These are phyloP conservation scores for Dysmachus trigonus DNA, from an alignment of 2,888 invertebrate genomes.

Conservation along the genomic window DNA sequence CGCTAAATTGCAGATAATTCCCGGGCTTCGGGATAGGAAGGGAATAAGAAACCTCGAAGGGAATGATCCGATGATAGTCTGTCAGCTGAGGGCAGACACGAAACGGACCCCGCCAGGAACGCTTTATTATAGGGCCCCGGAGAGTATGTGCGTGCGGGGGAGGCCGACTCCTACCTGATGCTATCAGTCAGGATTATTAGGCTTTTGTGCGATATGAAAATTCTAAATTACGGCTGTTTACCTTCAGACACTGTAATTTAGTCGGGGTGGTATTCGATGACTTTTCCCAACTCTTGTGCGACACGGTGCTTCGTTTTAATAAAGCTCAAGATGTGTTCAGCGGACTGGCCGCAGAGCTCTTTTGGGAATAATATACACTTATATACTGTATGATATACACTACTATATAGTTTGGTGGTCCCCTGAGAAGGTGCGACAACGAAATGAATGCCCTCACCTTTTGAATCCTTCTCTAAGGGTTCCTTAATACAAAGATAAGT, in stretches of 20 bases:
- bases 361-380: background rate
- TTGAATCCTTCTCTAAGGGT: too few species aligned
- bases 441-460: too few species aligned
- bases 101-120: background rate
- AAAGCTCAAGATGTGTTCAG: background rate
- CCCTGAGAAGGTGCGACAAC: too few species aligned
- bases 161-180: background rate
- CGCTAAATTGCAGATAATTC: conserved; percentile 40
- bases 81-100: background rate
- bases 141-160: background rate
- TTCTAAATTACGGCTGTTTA: background rate
- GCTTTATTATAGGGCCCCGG: background rate
- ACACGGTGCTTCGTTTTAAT: background rate
- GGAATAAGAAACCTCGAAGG: background rate
- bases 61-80: conserved; percentile 17
- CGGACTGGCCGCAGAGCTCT: background rate
- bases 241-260: background rate
- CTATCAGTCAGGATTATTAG: background rate
- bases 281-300: background rate
- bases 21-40: background rate
- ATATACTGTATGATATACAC: too few species aligned
- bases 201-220: background rate
- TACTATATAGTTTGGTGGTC: too few species aligned
- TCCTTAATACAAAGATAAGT: too few species aligned
- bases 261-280: background rate